phyloP scores from a whole-genome alignment of 2,888 invertebrate genomes.

The Drosophila seclusa region DNA sequence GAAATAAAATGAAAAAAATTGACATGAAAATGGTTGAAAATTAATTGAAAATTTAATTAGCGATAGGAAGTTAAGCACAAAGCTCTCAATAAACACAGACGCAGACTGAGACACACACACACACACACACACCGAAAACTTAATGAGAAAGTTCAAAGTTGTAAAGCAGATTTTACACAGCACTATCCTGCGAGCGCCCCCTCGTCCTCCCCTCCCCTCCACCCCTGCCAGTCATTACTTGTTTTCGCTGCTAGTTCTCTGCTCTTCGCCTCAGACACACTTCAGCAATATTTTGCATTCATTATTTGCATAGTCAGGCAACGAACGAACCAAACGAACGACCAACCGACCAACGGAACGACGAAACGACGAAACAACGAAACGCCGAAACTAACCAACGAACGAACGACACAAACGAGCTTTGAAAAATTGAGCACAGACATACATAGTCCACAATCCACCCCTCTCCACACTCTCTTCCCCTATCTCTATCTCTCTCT shows the following conservation, averaged over 20 bases:
- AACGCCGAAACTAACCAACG: slow-evolving; percentile 19
- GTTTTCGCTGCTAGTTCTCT: not conserved
- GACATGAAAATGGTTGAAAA: slow-evolving; percentile 22
- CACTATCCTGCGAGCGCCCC: slow-evolving; percentile 14
- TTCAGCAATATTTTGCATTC: slow-evolving; percentile 76
- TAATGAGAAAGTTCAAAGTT: slow-evolving; percentile 43
- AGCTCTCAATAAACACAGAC: slow-evolving; percentile 31
- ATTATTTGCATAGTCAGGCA: slow-evolving; percentile 71
- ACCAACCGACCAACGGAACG: not conserved
- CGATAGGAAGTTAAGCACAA: slow-evolving; percentile 43
- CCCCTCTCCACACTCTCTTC: not conserved
- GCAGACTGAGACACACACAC: slow-evolving; percentile 6
- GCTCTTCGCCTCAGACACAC: slow-evolving; percentile 58
- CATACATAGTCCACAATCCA: slow-evolving; percentile 5
- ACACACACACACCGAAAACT: slow-evolving; percentile 23
- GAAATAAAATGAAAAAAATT: not conserved
- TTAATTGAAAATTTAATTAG: slow-evolving; percentile 65
- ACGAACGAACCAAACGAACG: slow-evolving; percentile 32
- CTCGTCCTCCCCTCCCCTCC: too few relatives aligned
- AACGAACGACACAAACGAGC: slow-evolving; percentile 71
- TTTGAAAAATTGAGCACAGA: slow-evolving; percentile 75
- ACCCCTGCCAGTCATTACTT: not conserved
- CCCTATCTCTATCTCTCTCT: not conserved
- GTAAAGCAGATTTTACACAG: slow-evolving; percentile 39
- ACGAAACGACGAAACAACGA: not conserved